Evolutionary conservation across 2,888 invertebrate species (phyloP).

Genomic region (Drosophila subsilvestris): DNA sequence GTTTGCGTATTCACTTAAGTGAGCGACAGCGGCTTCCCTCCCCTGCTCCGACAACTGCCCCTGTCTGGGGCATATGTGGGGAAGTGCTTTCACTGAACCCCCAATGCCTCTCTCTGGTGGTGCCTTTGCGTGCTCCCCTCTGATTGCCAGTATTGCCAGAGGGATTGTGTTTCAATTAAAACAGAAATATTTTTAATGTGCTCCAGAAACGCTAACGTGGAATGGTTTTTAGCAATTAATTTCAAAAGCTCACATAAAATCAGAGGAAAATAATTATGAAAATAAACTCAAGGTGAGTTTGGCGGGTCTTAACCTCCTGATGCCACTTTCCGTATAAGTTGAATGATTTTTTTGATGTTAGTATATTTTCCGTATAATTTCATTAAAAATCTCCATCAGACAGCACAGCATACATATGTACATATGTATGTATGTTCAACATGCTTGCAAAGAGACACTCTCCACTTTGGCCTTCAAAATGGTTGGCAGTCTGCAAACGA

Average conservation of each 20-base stretch:
- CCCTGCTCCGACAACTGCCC: not conserved
- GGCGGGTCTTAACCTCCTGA: not conserved
- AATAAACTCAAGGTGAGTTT: not conserved
- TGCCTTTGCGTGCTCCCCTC: not conserved
- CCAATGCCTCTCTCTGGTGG: conserved; percentile 23
- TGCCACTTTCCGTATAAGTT: no score
- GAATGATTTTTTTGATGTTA: conserved; percentile 29
- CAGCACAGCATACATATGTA: no score
- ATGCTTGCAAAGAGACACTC: no score
- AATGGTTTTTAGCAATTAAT: conserved; percentile 60
- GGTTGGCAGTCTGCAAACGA: no score
- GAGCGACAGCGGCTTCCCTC: conserved; percentile 55
- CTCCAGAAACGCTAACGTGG: conserved; percentile 48
- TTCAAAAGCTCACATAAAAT: conserved; percentile 26
- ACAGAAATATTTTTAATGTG: conserved; percentile 67
- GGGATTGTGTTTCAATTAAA: conserved; percentile 74
- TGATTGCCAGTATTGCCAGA: conserved; percentile 58
- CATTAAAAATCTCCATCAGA: no score
- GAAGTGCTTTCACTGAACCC: conserved; percentile 11
- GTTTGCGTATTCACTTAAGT: conserved; percentile 79
- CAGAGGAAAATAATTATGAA: not conserved
- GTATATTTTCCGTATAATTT: no score
- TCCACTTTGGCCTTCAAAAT: no score
- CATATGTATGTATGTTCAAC: no score
- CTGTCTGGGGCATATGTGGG: not conserved